A percentile compares a stretch with the other conserved stretches of the same genome.
phyloP scores from a whole-genome alignment of 2,888 invertebrate species.

The Thecocarcelia acutangulata region DNA sequence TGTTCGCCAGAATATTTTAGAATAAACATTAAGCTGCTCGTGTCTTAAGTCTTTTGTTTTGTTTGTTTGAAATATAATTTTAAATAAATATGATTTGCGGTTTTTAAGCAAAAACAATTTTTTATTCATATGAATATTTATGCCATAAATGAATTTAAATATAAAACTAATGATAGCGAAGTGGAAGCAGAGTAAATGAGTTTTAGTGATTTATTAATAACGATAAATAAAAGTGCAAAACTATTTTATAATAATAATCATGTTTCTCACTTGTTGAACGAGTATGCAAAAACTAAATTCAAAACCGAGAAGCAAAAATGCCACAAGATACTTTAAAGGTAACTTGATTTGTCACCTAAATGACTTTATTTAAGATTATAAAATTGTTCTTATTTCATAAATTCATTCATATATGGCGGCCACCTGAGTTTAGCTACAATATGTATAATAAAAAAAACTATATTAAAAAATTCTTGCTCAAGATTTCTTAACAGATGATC shows the following conservation, averaged over 20 bases:
- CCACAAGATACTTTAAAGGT: conserved; percentile 29
- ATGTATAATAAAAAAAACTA: conserved; percentile 18
- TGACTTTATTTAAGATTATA: background rate
- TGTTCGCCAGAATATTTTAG: too few species aligned
- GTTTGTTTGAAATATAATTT: background rate
- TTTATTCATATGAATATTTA: conserved; percentile 33
- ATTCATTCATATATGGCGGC: conserved; percentile 13
- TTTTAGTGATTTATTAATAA: conserved; percentile 47
- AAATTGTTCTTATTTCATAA: background rate
- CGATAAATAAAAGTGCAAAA: background rate
- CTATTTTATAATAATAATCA: conserved; percentile 16
- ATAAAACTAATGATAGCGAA: conserved; percentile 39
- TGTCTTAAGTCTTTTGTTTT: conserved; percentile 50
- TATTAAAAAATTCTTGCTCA: conserved; percentile 7
- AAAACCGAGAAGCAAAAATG: conserved; percentile 10
- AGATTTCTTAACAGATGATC: conserved; percentile 28
- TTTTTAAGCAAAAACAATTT: background rate
- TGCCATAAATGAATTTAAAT: conserved; percentile 52
- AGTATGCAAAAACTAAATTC: background rate
- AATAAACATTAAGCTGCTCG: background rate
- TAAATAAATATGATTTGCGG: background rate
- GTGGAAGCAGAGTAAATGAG: conserved; percentile 28
- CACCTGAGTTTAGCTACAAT: conserved; percentile 6
- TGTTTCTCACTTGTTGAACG: conserved; percentile 7
- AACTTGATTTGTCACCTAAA: conserved; percentile 47